A percentile compares a stretch with the other conserved stretches of the same genome.
phyloP scores from a whole-genome alignment of 2,888 invertebrate species.

The Ochropacha duplaris region DNA sequence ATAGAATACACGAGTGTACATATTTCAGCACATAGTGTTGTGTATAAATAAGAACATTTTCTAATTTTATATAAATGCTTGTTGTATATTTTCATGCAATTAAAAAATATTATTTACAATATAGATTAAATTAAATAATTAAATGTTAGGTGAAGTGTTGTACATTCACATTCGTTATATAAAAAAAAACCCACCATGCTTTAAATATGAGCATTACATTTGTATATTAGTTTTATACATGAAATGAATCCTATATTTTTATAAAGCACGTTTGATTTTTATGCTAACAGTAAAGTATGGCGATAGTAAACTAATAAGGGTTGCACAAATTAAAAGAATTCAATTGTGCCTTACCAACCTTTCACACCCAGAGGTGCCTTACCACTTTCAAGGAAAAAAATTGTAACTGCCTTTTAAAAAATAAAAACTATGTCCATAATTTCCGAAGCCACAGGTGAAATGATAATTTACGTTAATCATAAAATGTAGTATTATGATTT shows the following conservation, averaged over 20 bases:
- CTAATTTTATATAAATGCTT: conserved; percentile 40
- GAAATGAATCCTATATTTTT: conserved; percentile 6
- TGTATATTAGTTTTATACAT: conserved; percentile 16
- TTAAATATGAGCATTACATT: conserved; percentile 40
- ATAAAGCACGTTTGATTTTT: conserved; percentile 19
- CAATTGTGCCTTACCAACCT: conserved; percentile 39
- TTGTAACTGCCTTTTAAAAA: conserved; percentile 3
- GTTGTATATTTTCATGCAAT: conserved; percentile 54
- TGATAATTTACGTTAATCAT: conserved; percentile 10
- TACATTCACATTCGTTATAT: conserved; percentile 52
- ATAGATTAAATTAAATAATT: conserved; percentile 38
- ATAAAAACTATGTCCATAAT: neutral
- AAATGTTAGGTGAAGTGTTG: conserved; percentile 26
- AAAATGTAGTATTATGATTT: conserved; percentile 22
- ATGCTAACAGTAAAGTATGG: neutral
- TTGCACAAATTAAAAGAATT: neutral
- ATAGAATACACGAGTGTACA: conserved; percentile 50
- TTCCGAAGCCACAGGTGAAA: neutral
- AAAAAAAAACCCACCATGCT: conserved; percentile 59
- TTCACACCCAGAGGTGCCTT: conserved; percentile 42
- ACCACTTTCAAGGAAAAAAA: conserved; percentile 9
- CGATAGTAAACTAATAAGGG: neutral
- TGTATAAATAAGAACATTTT: conserved; percentile 39
- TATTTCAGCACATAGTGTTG: conserved; percentile 70
- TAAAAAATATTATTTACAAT: conserved; percentile 37